Base-by-base conservation (phyloP, 30 jellyfish, hydroid and myxozoan genomes). In the Nemopilema nomurai region DNA sequence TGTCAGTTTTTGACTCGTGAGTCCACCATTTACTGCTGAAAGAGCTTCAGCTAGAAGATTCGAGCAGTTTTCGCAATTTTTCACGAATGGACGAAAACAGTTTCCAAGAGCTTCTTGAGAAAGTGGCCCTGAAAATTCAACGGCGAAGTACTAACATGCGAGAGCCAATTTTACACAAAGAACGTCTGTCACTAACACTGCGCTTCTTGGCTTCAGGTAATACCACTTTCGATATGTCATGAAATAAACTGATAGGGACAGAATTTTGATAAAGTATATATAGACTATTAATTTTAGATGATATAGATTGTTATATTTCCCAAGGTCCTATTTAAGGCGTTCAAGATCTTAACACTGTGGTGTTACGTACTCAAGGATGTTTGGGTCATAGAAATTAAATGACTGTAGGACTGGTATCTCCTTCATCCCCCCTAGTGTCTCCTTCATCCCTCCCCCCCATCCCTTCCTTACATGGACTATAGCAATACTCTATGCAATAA, bases 1-100 rank as follows among this genome's bases (percentile, higher is more conserved):
- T 6, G 18, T 24, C 7, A 63, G 29, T n/a, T 18, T 1, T 3
- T 3, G 72, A 1, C 13, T 6, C 6, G 13, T 41, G 57, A 41
- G 57, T 41, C 72, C 72, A 63, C 72, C 72, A 63, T 63, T 63
- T n/a, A 63, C 72, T 63, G 72, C 29, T 63, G 72, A 24, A 63
- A 63, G 72, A 63, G 72, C 29, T 63, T n/a, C 72, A 18, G 29
- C 72, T 63, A 24, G 72, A 63, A 63, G 72, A 63, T 63, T 24
- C 27, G 29, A 63, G 29, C 29, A 24, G 72, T 63, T 63, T 63
- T 63, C 27, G 72, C 8, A 63, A 63, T 24, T n/a, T 63, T 63
- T 63, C 18, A 24, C 7, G 29, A 63, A 63, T 63, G 72, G 72
- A 63, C 8, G 72, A 63, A 63, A 63, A 63, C 7, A 63, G 72